These are phyloP conservation scores for Siniperca obscura DNA, from an alignment of 2,797 vertebrate species.

Conservation along the genomic window DNA sequence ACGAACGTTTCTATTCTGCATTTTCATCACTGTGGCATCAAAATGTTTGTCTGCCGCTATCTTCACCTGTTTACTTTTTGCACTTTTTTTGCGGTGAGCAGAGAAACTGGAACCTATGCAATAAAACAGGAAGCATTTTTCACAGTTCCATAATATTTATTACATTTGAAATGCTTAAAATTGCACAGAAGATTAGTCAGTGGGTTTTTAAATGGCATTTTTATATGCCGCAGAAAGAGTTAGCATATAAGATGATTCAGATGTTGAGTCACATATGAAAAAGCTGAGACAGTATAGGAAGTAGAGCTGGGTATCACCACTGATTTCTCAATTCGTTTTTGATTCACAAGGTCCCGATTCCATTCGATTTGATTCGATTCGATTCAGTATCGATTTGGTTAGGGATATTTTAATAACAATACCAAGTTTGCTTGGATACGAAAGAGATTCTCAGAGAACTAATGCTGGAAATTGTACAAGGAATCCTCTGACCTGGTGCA, in stretches of 20 bases:
- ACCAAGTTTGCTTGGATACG: no score
- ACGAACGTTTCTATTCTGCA: not conserved
- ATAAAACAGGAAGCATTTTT: not conserved
- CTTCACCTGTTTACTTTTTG: not conserved
- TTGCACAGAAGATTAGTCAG: not conserved
- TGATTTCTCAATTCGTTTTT: no score
- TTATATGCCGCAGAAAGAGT: conserved; percentile 10
- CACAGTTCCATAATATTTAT: not conserved
- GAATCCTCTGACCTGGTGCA: no score
- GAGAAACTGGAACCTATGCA: not conserved
- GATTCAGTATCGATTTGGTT: no score
- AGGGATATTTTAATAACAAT: no score
- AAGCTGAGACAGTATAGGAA: conserved; percentile 13
- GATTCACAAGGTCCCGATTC: no score
- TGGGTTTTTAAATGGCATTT: conserved; percentile 12
- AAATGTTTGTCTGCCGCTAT: not conserved
- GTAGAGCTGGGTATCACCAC: no score
- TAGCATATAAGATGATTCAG: conserved; percentile 38
- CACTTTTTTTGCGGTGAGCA: no score
- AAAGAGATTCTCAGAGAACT: no score
- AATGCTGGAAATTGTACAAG: no score
- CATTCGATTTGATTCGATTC: no score
- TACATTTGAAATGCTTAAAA: conserved; percentile 5
- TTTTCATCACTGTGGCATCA: not conserved
- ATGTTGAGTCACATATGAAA: conserved; percentile 16